Conservation (phyloP, 2,797 vertebrate genomes). For the Hephaestus fuliginosus region DNA sequence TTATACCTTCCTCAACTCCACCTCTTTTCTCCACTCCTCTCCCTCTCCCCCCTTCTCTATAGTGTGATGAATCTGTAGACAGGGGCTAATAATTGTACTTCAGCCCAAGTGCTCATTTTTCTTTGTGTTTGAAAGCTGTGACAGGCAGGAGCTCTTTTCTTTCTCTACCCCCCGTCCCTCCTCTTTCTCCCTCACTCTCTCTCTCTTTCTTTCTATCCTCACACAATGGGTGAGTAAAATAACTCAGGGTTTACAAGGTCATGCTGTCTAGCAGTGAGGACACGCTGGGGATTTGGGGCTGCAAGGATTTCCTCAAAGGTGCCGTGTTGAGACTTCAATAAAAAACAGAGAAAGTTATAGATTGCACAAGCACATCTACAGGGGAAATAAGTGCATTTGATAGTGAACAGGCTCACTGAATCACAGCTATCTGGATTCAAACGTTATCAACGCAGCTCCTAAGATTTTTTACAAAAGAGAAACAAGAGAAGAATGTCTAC, state of each 20-base stretch:
- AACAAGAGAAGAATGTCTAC: constrained; percentile 12
- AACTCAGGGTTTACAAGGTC: constrained; percentile 89
- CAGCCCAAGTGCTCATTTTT: constrained; percentile 88
- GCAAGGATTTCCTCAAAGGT: constrained; percentile 81
- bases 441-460: constrained; percentile 47
- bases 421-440: constrained; percentile 56
- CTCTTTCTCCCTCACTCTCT: constrained; percentile 35
- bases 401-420: constrained; percentile 63
- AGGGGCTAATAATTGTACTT: constrained; percentile 89
- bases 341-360: constrained; percentile 76
- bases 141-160: constrained; percentile 82
- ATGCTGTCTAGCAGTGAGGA: constrained; percentile 81
- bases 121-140: constrained; percentile 88
- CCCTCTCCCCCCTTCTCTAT: constrained; percentile 63
- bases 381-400: constrained; percentile 71
- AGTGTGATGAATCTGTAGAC: constrained; percentile 89
- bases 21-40: constrained; percentile 39
- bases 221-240: constrained; percentile 84
- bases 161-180: constrained; percentile 41
- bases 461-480: constrained; percentile 34
- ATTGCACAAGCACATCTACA: constrained; percentile 64
- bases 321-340: constrained; percentile 78
- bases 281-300: constrained; percentile 75
- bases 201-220: constrained; percentile 70
- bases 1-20: constrained; percentile 50